These are phyloP conservation scores for Cheilosia vulpina DNA, from an alignment of 2,888 invertebrate genomes.

Conservation along the genomic window DNA sequence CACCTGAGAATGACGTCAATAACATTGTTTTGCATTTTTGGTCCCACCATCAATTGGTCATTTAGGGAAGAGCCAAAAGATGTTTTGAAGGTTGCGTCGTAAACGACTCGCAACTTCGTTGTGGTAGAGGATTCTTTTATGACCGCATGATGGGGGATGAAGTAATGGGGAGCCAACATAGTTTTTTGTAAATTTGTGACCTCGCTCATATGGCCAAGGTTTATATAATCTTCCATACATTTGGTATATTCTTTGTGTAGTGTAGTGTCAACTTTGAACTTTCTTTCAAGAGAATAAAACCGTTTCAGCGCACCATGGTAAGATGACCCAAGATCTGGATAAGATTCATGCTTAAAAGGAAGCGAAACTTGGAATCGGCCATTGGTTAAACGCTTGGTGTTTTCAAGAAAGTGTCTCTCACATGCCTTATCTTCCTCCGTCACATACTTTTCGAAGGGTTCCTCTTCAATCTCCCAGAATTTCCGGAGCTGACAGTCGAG, in stretches of 20 bases:
- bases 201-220: not conserved
- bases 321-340: not conserved
- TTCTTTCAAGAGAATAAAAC: not conserved
- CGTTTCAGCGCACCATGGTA: not conserved
- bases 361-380: not conserved
- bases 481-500: not conserved
- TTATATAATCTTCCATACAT: conserved; percentile 22
- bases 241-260: not conserved
- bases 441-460: not conserved
- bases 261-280: not conserved
- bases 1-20: conserved; percentile 8
- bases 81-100: not conserved
- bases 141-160: conserved; percentile 3
- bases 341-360: not conserved
- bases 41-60: conserved; percentile 20
- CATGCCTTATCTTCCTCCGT: not conserved
- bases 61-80: no score
- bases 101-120: conserved; percentile 11
- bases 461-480: not conserved
- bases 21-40: conserved; percentile 6
- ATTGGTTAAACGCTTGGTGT: no score
- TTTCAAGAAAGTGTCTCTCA: not conserved
- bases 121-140: conserved; percentile 9
- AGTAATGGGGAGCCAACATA: not conserved
- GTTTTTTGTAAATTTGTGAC: not conserved